Evolutionary conservation across 2,797 vertebrate genomes (phyloP).

Genomic region (Pteronotus mesoamericanus): DNA sequence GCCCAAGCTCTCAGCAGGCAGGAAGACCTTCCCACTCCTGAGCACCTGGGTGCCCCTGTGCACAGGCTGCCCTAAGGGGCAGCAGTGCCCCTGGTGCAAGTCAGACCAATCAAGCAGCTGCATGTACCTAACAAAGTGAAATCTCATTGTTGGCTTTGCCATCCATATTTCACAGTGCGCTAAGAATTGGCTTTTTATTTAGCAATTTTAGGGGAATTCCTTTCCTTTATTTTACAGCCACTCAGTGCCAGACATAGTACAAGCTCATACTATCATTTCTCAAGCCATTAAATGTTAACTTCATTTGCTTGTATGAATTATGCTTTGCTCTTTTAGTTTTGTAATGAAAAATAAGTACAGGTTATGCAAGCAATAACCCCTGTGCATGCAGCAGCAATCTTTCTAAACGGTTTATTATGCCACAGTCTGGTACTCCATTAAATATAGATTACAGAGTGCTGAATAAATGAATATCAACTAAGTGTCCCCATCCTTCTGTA

Average conservation of each 20-base stretch:
- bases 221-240: conserved; percentile 79
- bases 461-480: conserved; percentile 89
- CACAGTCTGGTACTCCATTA: conserved; percentile 87
- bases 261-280: conserved; percentile 81
- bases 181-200: conserved; percentile 70
- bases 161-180: conserved; percentile 63
- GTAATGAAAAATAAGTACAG: conserved; percentile 87
- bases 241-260: conserved; percentile 67
- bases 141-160: conserved; percentile 61
- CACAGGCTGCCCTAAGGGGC: not conserved
- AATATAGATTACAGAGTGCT: conserved; percentile 87
- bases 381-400: conserved; percentile 84
- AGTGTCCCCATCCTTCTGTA: conserved; percentile 81
- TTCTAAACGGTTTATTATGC: conserved; percentile 88
- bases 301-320: conserved; percentile 85
- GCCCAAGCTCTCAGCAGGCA: not conserved
- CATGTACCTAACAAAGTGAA: conserved; percentile 58
- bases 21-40: not conserved
- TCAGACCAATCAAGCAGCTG: conserved; percentile 37
- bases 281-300: conserved; percentile 84
- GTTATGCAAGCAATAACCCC: conserved; percentile 87
- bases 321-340: conserved; percentile 85
- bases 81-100: not conserved
- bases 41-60: rapidly evolving
- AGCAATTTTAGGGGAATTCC: conserved; percentile 56